A percentile compares a stretch with the other conserved stretches of the same genome.
phyloP scores from a whole-genome alignment of 2,888 invertebrate genomes.

The Trisateles emortualis region DNA sequence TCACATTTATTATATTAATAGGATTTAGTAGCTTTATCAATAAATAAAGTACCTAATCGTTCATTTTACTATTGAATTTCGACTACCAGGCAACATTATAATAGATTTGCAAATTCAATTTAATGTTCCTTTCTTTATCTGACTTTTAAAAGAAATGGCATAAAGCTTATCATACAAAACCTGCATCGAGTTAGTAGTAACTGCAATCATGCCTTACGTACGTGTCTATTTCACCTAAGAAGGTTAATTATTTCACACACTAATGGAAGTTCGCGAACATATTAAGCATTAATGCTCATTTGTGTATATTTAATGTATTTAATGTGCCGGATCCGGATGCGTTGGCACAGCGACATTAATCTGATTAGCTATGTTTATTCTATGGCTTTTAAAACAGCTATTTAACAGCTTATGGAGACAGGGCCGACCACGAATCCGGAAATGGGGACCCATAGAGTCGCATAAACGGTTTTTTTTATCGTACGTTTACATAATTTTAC shows the following conservation, averaged over 20 bases:
- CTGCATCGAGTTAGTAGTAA: too few relatives aligned
- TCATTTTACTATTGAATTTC: too few relatives aligned
- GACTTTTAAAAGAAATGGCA: too few relatives aligned
- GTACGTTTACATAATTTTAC: not conserved
- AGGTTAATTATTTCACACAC: constrained; percentile 6
- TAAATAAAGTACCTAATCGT: too few relatives aligned
- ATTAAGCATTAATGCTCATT: constrained; percentile 27
- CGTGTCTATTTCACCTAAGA: not conserved
- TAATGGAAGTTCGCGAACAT: constrained; percentile 12
- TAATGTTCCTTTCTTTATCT: too few relatives aligned
- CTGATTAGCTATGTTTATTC: constrained; percentile 37
- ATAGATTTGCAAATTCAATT: too few relatives aligned
- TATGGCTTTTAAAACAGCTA: constrained; percentile 7
- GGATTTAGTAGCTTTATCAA: too few relatives aligned
- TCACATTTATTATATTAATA: too few relatives aligned
- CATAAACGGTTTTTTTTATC: constrained; percentile 23
- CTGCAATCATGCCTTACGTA: too few relatives aligned
- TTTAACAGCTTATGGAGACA: constrained; percentile 21
- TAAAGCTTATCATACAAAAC: too few relatives aligned
- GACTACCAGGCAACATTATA: too few relatives aligned
- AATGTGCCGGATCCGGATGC: constrained; percentile 41
- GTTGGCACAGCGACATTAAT: constrained; percentile 25
- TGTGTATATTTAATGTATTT: constrained; percentile 27
- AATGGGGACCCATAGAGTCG: constrained; percentile 14
- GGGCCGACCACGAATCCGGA: constrained; percentile 29